Base-by-base conservation (phyloP, 2,113 vertebrate genomes). In the Leuciscus idus region DNA sequence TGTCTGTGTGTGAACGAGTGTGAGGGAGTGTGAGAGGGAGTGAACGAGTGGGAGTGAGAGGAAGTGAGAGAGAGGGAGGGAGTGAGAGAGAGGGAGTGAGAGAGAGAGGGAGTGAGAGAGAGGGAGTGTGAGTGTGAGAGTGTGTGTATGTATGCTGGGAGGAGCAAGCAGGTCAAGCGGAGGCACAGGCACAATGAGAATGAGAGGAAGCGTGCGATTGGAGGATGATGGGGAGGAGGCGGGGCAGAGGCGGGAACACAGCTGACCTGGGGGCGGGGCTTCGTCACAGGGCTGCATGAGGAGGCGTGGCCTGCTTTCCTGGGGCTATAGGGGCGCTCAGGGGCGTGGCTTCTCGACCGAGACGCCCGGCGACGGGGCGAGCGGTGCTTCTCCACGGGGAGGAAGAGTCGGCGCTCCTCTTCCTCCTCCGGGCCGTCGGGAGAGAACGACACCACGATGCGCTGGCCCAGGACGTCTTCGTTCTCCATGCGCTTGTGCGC, bases 401-500 rank as follows among this genome's bases (percentile, higher is more conserved):
- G 94, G 91, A 94, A 94, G 4, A 50, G 66, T 50, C 4, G 90
- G 83, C 57, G 48, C 81, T 81, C 86, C 84, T 84, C 86, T 55
- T 90, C 62, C 87, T 88, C 87, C 77, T 64, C 95, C 95, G 90
- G 91, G 94, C 92, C 94, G 93, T 87, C 88, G 4, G 97, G 97
- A 88, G 94, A 96, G 91, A 97, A 96, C 12, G 98, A 98, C 64
- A 98, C 95, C 55, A 95, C 89, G 93, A 99, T 99, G 90, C 96
- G 94, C 87, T 93, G 97, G 61, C 98, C 98, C 91, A 97, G 99
- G 48, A 99, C 98, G 21, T 99, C 98, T 90, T 99, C 98, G 4
- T 99, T 98, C 88, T 99, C 98, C 98, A 99, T 99, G 85, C 98
- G 95, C 91, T 99, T 99, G 88, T 95, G 95, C 68, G 98, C 98